A percentile compares a stretch with the other conserved stretches of the same genome.
Conservation (phyloP, 2,888 invertebrate species). For the Arge pagana region DNA sequence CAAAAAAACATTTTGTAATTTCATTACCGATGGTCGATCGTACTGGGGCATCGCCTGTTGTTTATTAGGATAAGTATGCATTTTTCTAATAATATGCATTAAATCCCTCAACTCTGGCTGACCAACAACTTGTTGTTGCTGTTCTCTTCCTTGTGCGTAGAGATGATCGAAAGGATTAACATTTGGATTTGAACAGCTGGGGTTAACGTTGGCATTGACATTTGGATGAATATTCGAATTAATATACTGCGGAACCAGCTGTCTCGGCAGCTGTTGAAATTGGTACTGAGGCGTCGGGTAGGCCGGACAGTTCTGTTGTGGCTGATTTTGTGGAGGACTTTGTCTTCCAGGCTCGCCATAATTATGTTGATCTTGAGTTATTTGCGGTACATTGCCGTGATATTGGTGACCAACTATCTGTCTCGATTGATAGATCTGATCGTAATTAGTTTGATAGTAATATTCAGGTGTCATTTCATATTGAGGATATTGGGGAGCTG, state of each 20-base stretch:
- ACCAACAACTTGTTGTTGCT: constrained; percentile 32
- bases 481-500: constrained; percentile 41
- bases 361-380: constrained; percentile 36
- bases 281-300: constrained; percentile 43
- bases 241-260: constrained; percentile 44
- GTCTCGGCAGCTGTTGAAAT: constrained; percentile 43
- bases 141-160: constrained; percentile 26
- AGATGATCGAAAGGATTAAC: constrained; percentile 35
- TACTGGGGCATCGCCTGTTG: constrained; percentile 31
- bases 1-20: constrained; percentile 32
- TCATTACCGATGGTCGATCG: constrained; percentile 28
- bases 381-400: constrained; percentile 34
- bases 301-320: constrained; percentile 39
- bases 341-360: constrained; percentile 37
- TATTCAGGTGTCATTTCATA: constrained; percentile 25
- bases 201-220: constrained; percentile 9
- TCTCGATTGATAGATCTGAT: constrained; percentile 39
- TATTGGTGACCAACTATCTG: constrained; percentile 35
- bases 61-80: constrained; percentile 14
- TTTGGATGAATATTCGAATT: constrained; percentile 43
- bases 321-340: constrained; percentile 34
- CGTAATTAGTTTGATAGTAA: constrained; percentile 33
- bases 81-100: constrained; percentile 34
- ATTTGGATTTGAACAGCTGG: constrained; percentile 25
- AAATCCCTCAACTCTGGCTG: constrained; percentile 35